A percentile compares a stretch with the other conserved stretches of the same genome.
Conservation (phyloP, 2,797 vertebrate species). For the Buceros bicornis region DNA sequence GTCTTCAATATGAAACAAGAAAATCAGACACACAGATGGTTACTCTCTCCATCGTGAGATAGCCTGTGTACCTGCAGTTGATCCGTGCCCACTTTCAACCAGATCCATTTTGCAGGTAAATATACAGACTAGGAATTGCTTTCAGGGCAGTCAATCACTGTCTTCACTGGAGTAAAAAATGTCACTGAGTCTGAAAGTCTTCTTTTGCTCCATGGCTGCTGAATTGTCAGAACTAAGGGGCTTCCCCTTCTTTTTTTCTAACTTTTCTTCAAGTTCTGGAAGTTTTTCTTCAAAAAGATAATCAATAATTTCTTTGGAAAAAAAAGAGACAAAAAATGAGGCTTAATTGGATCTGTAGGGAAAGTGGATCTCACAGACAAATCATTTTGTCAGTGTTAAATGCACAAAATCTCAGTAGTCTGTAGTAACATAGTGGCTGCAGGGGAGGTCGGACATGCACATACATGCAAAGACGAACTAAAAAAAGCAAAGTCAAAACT, state of each 20-base stretch:
- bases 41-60: neutral
- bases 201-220: neutral
- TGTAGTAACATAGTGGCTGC: neutral
- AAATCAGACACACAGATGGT: neutral
- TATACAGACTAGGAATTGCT: neutral
- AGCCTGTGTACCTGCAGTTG: neutral
- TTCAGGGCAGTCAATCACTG: neutral
- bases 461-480: neutral
- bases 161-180: constrained; percentile 72
- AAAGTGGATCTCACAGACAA: neutral
- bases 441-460: neutral
- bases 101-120: neutral
- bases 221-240: fast-evolving
- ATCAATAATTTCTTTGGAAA: constrained; percentile 82
- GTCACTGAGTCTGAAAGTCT: constrained; percentile 66
- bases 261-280: constrained; percentile 76
- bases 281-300: constrained; percentile 78
- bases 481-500: neutral
- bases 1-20: neutral
- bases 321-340: neutral
- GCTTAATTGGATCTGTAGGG: neutral
- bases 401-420: neutral
- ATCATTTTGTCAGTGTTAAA: neutral
- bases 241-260: constrained; percentile 1
- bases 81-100: neutral